A percentile compares a stretch with the other conserved stretches of the same genome.
Evolutionary conservation across 2,888 invertebrate species (phyloP).

Genomic region (Congeria kusceri): DNA sequence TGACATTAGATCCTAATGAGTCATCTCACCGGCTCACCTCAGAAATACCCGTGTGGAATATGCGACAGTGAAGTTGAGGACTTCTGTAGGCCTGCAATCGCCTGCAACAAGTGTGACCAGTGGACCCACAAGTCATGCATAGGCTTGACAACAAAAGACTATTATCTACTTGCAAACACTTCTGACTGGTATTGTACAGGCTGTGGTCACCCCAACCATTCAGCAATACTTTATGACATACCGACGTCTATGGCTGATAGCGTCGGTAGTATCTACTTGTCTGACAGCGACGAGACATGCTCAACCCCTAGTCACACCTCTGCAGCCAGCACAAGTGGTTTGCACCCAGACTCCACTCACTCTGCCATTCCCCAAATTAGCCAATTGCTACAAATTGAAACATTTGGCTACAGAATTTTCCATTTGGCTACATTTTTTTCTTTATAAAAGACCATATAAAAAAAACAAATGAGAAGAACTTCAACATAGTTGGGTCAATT

Average conservation of each 20-base stretch:
- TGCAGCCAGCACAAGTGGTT: no score
- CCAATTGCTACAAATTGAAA: no score
- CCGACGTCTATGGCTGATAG: constrained; percentile 8
- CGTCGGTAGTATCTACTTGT: constrained; percentile 13
- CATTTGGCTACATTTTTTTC: no score
- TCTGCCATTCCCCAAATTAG: no score
- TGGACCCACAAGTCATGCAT: constrained; percentile 30
- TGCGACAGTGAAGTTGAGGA: constrained; percentile 18
- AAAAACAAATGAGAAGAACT: no score
- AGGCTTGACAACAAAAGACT: not conserved
- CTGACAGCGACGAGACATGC: no score
- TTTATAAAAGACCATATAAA: no score
- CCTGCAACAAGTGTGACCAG: constrained; percentile 33
- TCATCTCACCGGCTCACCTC: constrained; percentile 1
- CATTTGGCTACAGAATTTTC: no score
- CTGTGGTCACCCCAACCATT: constrained; percentile 22
- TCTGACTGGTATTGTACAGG: constrained; percentile 12
- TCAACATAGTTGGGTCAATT: no score
- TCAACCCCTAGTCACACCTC: no score
- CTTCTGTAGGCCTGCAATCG: constrained; percentile 3
- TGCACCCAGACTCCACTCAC: no score
- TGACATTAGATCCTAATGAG: no score
- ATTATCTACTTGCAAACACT: constrained; percentile 4
- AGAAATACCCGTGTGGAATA: constrained; percentile 31
- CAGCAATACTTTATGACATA: constrained; percentile 19